A percentile compares a stretch with the other conserved stretches of the same genome.
Evolutionary conservation across 1,140 invertebrate genomes (phyloP).

Genomic region (Pygmarrhopalites habei): DNA sequence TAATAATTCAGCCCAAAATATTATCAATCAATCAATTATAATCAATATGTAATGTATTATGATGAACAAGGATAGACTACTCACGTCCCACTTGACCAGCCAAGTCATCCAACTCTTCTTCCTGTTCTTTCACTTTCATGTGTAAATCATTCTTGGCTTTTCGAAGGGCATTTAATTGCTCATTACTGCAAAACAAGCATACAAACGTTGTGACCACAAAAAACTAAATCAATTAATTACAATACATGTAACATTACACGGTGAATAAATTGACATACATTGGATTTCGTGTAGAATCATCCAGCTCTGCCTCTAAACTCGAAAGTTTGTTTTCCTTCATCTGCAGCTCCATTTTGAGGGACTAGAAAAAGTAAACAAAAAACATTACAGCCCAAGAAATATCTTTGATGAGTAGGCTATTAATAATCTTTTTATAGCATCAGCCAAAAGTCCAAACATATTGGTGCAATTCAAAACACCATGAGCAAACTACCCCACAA

Average conservation of each 20-base stretch:
- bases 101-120: slow-evolving; percentile 89
- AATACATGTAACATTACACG: too few species aligned
- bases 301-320: slow-evolving; percentile 69
- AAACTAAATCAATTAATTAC: too few species aligned
- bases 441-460: background rate
- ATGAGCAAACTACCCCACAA: too few species aligned
- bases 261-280: too few species aligned
- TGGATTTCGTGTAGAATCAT: too few species aligned
- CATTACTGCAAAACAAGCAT: slow-evolving; percentile 73
- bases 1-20: too few species aligned
- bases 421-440: background rate
- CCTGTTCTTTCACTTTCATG: slow-evolving; percentile 69
- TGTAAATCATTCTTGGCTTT: slow-evolving; percentile 82
- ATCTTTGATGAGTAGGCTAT: background rate
- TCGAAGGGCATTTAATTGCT: slow-evolving; percentile 72
- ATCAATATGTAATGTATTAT: too few species aligned
- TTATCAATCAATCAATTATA: too few species aligned
- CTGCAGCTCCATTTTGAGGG: slow-evolving; percentile 75
- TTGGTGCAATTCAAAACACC: too few species aligned
- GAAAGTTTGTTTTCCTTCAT: slow-evolving; percentile 74
- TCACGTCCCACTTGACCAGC: slow-evolving; percentile 80
- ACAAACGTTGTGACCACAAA: too few species aligned
- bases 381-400: background rate
- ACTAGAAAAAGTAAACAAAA: slow-evolving; percentile 49
- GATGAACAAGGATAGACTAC: too few species aligned